These are phyloP conservation scores for Drosophila pallidifrons DNA, from an alignment of 1,140 invertebrate genomes.

Conservation along the genomic window DNA sequence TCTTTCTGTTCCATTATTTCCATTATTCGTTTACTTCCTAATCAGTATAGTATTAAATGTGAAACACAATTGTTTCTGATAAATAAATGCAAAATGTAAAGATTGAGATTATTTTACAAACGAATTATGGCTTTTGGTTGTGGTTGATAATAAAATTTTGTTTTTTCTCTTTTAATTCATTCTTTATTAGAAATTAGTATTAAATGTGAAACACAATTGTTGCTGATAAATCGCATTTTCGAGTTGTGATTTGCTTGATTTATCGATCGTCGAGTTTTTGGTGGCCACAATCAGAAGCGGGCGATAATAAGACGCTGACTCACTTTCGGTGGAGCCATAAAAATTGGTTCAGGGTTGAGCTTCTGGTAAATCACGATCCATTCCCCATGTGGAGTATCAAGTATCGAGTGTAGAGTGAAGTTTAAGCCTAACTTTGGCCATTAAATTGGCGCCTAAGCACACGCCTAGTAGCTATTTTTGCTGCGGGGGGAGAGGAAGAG, in stretches of 20 bases:
- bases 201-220: too few relatives aligned
- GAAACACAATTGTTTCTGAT: too few relatives aligned
- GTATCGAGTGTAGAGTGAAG: constrained; percentile 1
- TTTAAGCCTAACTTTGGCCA: constrained; percentile 19
- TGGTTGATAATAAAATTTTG: too few relatives aligned
- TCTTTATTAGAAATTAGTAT: too few relatives aligned
- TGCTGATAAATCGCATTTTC: too few relatives aligned
- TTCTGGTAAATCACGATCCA: constrained; percentile 34
- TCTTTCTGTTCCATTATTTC: too few relatives aligned
- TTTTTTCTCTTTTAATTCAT: too few relatives aligned
- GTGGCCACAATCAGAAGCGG: neutral
- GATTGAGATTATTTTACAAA: too few relatives aligned
- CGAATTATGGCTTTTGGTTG: too few relatives aligned
- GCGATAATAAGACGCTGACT: constrained; percentile 13
- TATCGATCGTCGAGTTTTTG: constrained; percentile 1
- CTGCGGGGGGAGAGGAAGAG: neutral
- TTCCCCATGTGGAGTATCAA: constrained; percentile 3
- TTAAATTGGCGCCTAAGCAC: constrained; percentile 24
- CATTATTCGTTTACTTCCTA: too few relatives aligned
- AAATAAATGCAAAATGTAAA: too few relatives aligned
- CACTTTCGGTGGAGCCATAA: neutral
- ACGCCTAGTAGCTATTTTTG: constrained; percentile 26
- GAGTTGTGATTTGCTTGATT: constrained; percentile 1
- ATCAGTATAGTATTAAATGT: too few relatives aligned
- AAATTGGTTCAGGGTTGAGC: constrained; percentile 25